These are phyloP conservation scores for Diachasma alloeum DNA, from an alignment of 1,140 invertebrate species.

Conservation along the genomic window DNA sequence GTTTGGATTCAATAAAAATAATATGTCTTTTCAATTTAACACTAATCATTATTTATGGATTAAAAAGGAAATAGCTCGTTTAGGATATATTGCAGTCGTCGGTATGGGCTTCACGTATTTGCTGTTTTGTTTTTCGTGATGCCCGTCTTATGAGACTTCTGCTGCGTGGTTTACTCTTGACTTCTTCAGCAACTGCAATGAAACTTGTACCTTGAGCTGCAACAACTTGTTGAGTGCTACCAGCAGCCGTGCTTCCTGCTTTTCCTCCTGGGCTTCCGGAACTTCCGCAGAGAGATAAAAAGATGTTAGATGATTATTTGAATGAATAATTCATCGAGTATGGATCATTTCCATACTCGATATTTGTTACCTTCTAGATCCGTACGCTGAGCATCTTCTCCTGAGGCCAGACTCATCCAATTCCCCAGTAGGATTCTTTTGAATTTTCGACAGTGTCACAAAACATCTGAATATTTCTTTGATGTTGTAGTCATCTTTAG, in stretches of 20 bases:
- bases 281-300: conserved; percentile 20
- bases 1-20: neutral
- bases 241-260: conserved; percentile 28
- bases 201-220: conserved; percentile 59
- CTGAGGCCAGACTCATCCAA: conserved; percentile 72
- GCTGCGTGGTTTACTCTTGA: conserved; percentile 71
- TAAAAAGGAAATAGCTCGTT: conserved; percentile 32
- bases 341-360: no score
- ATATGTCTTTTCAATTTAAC: neutral
- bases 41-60: no score
- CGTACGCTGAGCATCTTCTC: conserved; percentile 78
- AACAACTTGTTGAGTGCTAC: conserved; percentile 48
- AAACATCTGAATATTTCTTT: conserved; percentile 80
- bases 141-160: conserved; percentile 80
- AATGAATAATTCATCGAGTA: no score
- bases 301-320: no score
- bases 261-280: conserved; percentile 49
- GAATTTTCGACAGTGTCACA: conserved; percentile 74
- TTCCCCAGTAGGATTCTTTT: conserved; percentile 66
- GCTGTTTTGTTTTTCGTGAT: conserved; percentile 81
- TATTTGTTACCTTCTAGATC: conserved; percentile 53
- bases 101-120: conserved; percentile 74
- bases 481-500: conserved; percentile 81
- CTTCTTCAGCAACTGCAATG: conserved; percentile 52
- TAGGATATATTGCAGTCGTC: conserved; percentile 80